Evolutionary conservation across 2,888 invertebrate species (phyloP).

Genomic region (Busseola fusca): DNA sequence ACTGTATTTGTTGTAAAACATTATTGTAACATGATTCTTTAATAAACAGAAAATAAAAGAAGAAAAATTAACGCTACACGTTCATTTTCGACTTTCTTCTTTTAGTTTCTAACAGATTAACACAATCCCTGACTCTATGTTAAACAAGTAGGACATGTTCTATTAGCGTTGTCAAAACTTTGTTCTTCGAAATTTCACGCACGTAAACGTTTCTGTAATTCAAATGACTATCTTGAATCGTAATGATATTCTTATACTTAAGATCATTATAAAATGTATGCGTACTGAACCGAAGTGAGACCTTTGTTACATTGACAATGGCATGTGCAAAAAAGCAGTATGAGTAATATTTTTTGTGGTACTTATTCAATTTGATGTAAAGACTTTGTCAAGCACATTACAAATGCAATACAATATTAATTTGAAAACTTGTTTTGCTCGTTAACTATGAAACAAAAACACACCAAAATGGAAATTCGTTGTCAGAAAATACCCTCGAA

Average conservation of each 20-base stretch:
- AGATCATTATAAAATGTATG: constrained; percentile 29
- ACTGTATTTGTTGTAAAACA: neutral
- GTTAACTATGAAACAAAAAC: constrained; percentile 3
- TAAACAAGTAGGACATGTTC: constrained; percentile 43
- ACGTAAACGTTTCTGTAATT: constrained; percentile 45
- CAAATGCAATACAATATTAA: neutral
- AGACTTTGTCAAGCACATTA: neutral
- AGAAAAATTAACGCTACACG: no score
- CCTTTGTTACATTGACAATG: constrained; percentile 41
- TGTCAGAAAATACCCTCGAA: constrained; percentile 15
- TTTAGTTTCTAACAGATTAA: constrained; percentile 21
- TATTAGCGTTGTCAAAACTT: constrained; percentile 26
- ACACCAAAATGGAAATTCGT: neutral
- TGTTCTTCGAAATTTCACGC: constrained; percentile 36
- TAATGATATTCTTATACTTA: constrained; percentile 29
- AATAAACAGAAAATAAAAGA: neutral
- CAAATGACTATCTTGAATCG: constrained; percentile 55
- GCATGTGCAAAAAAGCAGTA: constrained; percentile 20
- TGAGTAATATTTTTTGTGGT: constrained; percentile 1
- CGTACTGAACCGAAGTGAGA: constrained; percentile 7
- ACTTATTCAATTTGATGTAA: neutral
- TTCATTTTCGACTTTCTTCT: no score
- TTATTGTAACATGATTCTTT: neutral
- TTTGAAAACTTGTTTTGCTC: neutral
- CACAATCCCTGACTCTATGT: constrained; percentile 12